A percentile compares a stretch with the other conserved stretches of the same genome.
Evolutionary conservation across 2,888 invertebrate genomes (phyloP).

Genomic region (Leptinotarsa tumamoca): DNA sequence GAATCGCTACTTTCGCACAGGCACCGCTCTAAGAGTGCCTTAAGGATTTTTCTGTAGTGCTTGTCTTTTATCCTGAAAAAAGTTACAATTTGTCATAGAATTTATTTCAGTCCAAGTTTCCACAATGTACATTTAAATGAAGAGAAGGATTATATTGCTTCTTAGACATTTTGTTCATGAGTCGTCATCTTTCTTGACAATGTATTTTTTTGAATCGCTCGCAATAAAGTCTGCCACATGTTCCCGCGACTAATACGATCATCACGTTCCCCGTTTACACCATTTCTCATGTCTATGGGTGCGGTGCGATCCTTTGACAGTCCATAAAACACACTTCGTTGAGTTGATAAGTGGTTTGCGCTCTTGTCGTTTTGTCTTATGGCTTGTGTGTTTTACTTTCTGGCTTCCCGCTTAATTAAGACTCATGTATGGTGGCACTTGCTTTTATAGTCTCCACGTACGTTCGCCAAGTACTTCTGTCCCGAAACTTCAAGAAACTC

Average conservation of each 20-base stretch:
- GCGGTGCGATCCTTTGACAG: slow-evolving; percentile 4
- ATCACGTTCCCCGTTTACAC: neutral
- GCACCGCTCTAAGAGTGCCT: no score
- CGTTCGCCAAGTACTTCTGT: neutral
- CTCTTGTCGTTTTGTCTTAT: neutral
- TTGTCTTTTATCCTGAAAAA: no score
- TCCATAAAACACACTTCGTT: neutral
- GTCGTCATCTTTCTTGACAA: no score
- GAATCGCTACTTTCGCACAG: no score
- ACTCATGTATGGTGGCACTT: neutral
- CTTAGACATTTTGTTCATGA: no score
- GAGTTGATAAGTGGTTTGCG: slow-evolving; percentile 1
- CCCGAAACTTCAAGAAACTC: neutral
- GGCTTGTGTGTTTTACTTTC: neutral
- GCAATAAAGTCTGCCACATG: neutral
- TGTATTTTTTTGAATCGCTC: no score
- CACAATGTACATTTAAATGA: no score
- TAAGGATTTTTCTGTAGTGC: no score
- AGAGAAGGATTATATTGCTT: no score
- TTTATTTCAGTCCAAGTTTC: no score
- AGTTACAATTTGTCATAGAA: no score
- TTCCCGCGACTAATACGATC: neutral
- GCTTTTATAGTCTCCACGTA: neutral
- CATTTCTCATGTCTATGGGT: neutral
- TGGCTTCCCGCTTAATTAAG: neutral